A percentile compares a stretch with the other conserved stretches of the same genome.
Conservation (phyloP, 2,113 vertebrate genomes). For the Serilophus lunatus region DNA sequence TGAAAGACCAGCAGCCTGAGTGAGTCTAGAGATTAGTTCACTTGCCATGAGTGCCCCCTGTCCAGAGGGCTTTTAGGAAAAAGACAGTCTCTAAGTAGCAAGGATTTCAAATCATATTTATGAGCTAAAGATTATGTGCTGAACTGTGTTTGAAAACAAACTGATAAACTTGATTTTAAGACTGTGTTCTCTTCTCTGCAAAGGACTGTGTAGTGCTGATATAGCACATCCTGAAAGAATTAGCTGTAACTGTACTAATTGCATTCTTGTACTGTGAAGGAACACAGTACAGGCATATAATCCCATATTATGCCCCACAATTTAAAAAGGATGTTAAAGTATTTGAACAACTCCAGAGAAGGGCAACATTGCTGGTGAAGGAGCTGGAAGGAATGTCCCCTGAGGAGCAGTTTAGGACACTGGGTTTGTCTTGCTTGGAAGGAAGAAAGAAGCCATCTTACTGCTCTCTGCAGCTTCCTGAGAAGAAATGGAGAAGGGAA, state of each 20-base stretch:
- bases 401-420: not conserved
- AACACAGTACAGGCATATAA: not conserved
- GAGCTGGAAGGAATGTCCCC: not conserved
- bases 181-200: not conserved
- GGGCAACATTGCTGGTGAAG: not conserved
- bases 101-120: not conserved
- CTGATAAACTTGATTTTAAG: not conserved
- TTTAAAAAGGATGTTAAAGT: not conserved
- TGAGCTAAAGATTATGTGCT: not conserved
- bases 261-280: not conserved
- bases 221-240: not conserved
- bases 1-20: not conserved
- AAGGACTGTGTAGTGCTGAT: not conserved
- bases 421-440: not conserved
- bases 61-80: not conserved
- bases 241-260: not conserved
- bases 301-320: not conserved
- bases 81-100: not conserved
- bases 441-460: accelerated
- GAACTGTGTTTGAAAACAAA: not conserved
- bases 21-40: not conserved
- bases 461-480: not conserved
- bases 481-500: not conserved
- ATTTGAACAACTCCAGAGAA: not conserved
- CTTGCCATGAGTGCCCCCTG: not conserved